Base-by-base conservation (phyloP, 2,113 vertebrate genomes). In the Bombycilla garrulus region DNA sequence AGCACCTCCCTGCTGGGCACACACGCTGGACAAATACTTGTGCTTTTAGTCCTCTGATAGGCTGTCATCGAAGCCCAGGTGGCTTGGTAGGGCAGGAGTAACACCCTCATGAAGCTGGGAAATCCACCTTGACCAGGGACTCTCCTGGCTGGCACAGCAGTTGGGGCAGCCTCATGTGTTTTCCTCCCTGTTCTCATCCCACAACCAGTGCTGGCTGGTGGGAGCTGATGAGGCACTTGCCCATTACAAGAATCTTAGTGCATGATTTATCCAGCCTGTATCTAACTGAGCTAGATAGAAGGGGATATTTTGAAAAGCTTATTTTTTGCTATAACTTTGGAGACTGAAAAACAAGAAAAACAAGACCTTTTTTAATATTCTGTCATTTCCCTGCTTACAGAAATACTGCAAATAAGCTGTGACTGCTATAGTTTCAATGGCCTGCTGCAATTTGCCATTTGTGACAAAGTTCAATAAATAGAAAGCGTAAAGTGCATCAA, bases 401-500 rank as follows among this genome's bases (percentile, higher is more conserved):
- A 81, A 90, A 81, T 54, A 38, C 70, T 85, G n/a, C 54, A 94
- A 67, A 80, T 76, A 56, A 78, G 60, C 60, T 81, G 25, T 2
- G 3, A 29, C 35, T 83, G 29, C 56, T 81, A 9, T 42, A 71
- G 67, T 91, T 95, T 86, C 72, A 70, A 83, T 86, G 56, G 54
- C 51, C 64, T 86, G 44, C 42, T 93, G 61, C 64, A 94, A 90
- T 95, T 93, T 94, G 71, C 85, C 29, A 60, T 87, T 91, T 88
- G 64, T 79, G 62, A 91, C 64, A 86, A 95, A 88, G 78, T 91
- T 92, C 91, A 95, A 94, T 95, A 96, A 89, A 87, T 85, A 94
- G 91, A 87, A 95, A 92, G 56, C 35, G 50, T 90, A 62, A 95
- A 92, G 85, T 90, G 42, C 47, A 80, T 65, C 81, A 91, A 86